Percentiles rank a stretch among this genome's conserved stretches.
Evolutionary conservation across 2,888 invertebrate genomes (phyloP).

Genomic region (Philereme transversata): DNA sequence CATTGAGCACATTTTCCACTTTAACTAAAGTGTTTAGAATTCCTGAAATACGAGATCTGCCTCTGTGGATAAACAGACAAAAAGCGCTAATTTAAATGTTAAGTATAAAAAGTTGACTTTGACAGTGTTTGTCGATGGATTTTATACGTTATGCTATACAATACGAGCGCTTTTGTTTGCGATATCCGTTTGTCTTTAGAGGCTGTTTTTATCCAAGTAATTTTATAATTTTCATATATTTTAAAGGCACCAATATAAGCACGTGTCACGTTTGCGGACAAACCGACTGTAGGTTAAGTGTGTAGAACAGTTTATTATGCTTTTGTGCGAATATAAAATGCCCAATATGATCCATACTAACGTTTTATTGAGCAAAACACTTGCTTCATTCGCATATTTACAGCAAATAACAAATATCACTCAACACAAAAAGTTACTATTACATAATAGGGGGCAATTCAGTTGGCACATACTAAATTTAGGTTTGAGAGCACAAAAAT

Average conservation of each 20-base stretch:
- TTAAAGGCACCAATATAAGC: conserved; percentile 62
- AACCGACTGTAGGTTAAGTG: conserved; percentile 36
- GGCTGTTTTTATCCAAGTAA: conserved; percentile 10
- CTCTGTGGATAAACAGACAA: conserved; percentile 9
- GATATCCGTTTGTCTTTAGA: conserved; percentile 13
- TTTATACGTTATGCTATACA: neutral
- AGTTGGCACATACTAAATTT: too few species aligned
- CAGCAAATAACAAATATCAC: conserved; percentile 39
- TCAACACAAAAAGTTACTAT: conserved; percentile 51
- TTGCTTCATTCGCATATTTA: conserved; percentile 39
- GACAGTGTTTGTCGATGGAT: neutral
- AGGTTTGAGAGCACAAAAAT: too few species aligned
- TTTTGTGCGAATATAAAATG: conserved; percentile 71
- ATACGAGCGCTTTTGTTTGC: conserved; percentile 10
- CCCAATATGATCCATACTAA: conserved; percentile 53
- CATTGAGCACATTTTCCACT: conserved; percentile 52
- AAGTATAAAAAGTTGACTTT: neutral
- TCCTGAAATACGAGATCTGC: conserved; percentile 26
- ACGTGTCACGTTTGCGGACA: conserved; percentile 55
- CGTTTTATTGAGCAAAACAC: conserved; percentile 74
- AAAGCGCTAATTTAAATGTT: neutral
- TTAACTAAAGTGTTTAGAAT: conserved; percentile 40
- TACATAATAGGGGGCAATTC: neutral
- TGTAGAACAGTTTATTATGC: conserved; percentile 51
- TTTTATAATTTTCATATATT: conserved; percentile 30